phyloP scores from a whole-genome alignment of 1,140 invertebrate species.

The Drosophila lini region DNA sequence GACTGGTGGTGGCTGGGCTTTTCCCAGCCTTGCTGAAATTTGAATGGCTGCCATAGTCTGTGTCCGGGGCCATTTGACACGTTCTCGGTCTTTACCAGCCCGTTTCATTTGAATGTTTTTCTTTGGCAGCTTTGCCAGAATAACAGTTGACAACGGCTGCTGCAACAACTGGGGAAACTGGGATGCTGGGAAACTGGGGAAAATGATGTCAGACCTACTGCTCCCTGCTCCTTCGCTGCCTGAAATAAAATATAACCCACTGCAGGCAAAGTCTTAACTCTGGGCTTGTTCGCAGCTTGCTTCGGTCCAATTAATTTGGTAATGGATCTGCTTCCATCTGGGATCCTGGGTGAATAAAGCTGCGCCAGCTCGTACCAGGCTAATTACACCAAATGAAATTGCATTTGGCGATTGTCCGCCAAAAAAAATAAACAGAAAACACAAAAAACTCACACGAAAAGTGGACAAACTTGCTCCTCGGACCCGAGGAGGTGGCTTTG shows the following conservation, averaged over 20 bases:
- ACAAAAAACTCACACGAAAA: constrained; percentile 17
- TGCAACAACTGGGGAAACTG: constrained; percentile 28
- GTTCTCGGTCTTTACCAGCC: constrained; percentile 45
- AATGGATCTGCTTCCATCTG: constrained; percentile 13
- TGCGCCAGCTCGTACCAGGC: constrained; percentile 11
- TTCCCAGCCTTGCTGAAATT: not conserved
- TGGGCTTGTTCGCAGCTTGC: constrained; percentile 12
- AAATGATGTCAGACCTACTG: constrained; percentile 24
- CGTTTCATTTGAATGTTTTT: constrained; percentile 30
- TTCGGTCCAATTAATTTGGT: constrained; percentile 13
- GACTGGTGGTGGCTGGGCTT: not conserved
- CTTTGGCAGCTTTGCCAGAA: constrained; percentile 20
- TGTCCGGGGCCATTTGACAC: constrained; percentile 55
- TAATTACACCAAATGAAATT: constrained; percentile 45
- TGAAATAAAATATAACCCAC: constrained; percentile 19
- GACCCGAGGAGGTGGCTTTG: not conserved
- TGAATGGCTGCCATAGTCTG: not conserved
- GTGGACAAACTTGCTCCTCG: constrained; percentile 54
- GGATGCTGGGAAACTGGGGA: constrained; percentile 11
- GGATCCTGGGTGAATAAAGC: constrained; percentile 3
- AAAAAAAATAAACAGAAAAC: constrained; percentile 13
- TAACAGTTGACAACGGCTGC: constrained; percentile 29
- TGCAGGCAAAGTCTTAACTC: constrained; percentile 1
- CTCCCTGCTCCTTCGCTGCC: not conserved
- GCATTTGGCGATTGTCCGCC: constrained; percentile 39